Evolutionary conservation across 2,888 invertebrate genomes (phyloP), one percentile per base, ranked within the genome.

Genomic region (Lasioglossum morio): DNA sequence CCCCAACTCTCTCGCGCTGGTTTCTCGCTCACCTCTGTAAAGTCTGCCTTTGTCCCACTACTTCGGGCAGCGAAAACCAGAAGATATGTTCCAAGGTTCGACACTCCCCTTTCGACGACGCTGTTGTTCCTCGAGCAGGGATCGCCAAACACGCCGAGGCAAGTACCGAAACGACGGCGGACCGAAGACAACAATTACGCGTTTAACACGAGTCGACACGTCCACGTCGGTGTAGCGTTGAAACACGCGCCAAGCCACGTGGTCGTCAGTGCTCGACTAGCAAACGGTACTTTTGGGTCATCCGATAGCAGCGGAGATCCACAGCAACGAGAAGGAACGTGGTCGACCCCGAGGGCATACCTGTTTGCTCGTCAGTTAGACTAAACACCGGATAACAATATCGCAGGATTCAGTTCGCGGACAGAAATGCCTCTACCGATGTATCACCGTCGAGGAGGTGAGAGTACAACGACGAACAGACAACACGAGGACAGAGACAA

Each of bases 181-280:
- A 1, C 30, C 63, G 63, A 63, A n/a, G 63, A 63, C 63, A 30
- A 30, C 30, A 30, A 63, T 63, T 63, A 30, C 30, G 30, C 30
- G 30, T 63, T 63, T 19, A 30, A 27, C 27, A 5, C 5, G 27
- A 27, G 30, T 63, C 63, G 63, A 63, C 30, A 16, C 63, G 63
- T 63, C 60, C 23, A 60, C 70, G 43, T 70, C 30, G 10, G 30
- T 70, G 75, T 78, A 46, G 40, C 70, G 53, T 81, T 43, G 84
- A 79, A 85, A 87, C 84, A 86, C 82, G 85, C 83, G 81, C 57
- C 53, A 60, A 76, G 78, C 84, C 89, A 89, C 84, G 87, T 89
- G 85, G 89, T 89, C 85, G 81, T n/a, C 66, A 4, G 66, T 81
- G 70, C 75, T 76, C 60, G 78, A 12, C 60, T 76, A 60, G 48